Evolutionary conservation across 1,140 invertebrate species (phyloP), one percentile per base, ranked within the genome.

Genomic region (Drepana arcuata): DNA sequence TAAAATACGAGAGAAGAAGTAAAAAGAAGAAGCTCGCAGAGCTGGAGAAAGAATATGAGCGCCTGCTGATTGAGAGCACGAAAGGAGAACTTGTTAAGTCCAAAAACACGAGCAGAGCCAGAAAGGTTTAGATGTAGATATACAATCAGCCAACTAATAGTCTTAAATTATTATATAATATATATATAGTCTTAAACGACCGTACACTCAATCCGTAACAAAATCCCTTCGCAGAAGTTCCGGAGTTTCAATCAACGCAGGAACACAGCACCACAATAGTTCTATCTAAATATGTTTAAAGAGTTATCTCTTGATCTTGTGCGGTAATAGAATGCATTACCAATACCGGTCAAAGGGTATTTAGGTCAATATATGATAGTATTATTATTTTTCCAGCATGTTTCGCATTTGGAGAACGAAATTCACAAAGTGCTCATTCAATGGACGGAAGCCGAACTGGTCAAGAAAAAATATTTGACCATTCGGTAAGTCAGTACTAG

Each of bases 391-490:
- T 56, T 65, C 16, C 61, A 93, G 91, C 84, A 88, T 42, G 88
- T 91, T 2, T 87, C 88, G 2, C 87, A 88, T 41, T 71, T 93
- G 40, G 92, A 92, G 70, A 93, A 92, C 72, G 87, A 89, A 57
- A 91, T 91, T 24, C 91, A 93, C 58, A 87, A 89, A 43, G 87
- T 92, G 2, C 87, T 91, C 32, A 89, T 93, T 18, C 92, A 93
- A 78, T 89, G 90, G 82, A 90, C 91, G 70, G 92, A 93, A 73
- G 91, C 91, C 1, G 89, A 92, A 52, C 87, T 93, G 38, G 86
- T 93, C 1, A 87, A 88, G 40, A 91, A 91, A 66, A 93, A 93
- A 59, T 93, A 93, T 50, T 80, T 81, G 28, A 88, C 87, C 4
- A 92, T 93, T n/a, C 81, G 79, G 83, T 81, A 63, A 27, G n/a